Conservation (phyloP, 2,888 invertebrate species). For the Clanis bilineata region DNA sequence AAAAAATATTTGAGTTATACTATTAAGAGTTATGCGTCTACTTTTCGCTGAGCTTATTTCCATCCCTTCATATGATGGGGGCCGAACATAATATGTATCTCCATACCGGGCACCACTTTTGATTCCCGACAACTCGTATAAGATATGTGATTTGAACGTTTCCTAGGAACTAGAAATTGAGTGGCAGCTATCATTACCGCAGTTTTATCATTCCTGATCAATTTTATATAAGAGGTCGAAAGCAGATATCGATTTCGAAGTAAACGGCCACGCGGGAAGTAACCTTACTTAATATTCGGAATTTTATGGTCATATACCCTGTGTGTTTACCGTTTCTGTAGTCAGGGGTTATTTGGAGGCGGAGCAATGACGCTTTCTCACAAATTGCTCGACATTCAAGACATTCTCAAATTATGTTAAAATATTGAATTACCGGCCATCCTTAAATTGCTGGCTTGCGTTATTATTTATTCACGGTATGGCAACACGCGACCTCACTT, state of each 20-base stretch:
- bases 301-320: background rate
- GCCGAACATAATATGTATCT: too few species aligned
- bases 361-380: background rate
- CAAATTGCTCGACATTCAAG: conserved; percentile 9
- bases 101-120: too few species aligned
- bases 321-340: background rate
- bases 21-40: too few species aligned
- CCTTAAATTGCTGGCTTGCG: conserved; percentile 16
- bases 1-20: too few species aligned
- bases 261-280: background rate
- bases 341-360: too few species aligned
- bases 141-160: too few species aligned
- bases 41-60: too few species aligned
- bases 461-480: conserved; percentile 21
- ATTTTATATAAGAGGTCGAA: background rate
- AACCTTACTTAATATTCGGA: background rate
- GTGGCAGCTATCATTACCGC: too few species aligned
- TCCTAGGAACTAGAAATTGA: too few species aligned
- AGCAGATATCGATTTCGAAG: background rate
- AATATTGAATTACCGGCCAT: conserved; percentile 15
- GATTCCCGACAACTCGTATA: too few species aligned
- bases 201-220: too few species aligned
- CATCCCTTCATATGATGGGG: too few species aligned
- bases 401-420: conserved; percentile 12
- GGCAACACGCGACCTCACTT: conserved; percentile 12